Conservation (phyloP, 2,888 invertebrate species). For the Thymelicus acteon region DNA sequence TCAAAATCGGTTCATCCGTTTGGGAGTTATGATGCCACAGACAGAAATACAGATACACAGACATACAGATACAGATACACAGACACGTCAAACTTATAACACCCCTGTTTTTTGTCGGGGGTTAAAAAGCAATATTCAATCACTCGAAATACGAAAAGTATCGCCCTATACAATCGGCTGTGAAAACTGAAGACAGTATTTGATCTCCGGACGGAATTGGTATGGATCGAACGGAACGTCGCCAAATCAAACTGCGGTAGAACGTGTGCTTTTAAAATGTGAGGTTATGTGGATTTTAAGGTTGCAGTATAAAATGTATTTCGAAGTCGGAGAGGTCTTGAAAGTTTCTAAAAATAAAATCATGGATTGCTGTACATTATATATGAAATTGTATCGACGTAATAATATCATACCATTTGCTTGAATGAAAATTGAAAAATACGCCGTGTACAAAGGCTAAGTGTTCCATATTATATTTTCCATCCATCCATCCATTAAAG, state of each 20-base stretch:
- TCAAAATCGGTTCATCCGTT: too few relatives aligned
- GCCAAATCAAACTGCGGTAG: slow-evolving; percentile 34
- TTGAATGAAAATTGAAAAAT: too few relatives aligned
- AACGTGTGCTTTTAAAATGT: slow-evolving; percentile 27
- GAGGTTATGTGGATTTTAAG: slow-evolving; percentile 16
- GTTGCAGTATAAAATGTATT: not conserved
- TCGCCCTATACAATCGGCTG: slow-evolving; percentile 4
- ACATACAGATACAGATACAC: too few relatives aligned
- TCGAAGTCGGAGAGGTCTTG: not conserved
- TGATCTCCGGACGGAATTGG: slow-evolving; percentile 34
- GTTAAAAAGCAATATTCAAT: too few relatives aligned
- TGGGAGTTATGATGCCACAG: too few relatives aligned
- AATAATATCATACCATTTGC: too few relatives aligned
- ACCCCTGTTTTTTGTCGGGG: too few relatives aligned
- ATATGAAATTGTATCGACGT: not conserved
- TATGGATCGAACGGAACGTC: slow-evolving; percentile 30
- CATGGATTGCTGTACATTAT: not conserved
- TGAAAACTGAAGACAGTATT: slow-evolving; percentile 34
- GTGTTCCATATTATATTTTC: too few relatives aligned
- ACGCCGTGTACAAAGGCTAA: too few relatives aligned
- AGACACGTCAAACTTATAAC: too few relatives aligned
- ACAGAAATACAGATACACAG: too few relatives aligned
- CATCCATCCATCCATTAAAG: too few relatives aligned
- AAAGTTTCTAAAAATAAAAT: not conserved
- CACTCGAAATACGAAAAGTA: not conserved